Percentiles rank a stretch among this genome's conserved stretches.
phyloP scores from a whole-genome alignment of 2,113 vertebrate genomes.

The Malurus melanocephalus region DNA sequence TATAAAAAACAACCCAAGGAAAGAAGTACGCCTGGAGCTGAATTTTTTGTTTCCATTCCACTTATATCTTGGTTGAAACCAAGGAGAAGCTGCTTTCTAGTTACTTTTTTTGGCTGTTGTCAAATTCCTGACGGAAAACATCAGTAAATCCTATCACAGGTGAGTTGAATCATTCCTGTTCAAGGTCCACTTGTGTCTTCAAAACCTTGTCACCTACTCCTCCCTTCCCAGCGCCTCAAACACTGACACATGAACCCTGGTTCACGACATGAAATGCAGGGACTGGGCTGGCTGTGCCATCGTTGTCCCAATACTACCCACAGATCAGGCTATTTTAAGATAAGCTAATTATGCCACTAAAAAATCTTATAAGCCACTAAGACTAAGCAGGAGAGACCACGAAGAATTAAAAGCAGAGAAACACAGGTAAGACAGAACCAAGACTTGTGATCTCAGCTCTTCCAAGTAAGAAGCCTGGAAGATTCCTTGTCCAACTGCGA shows the following conservation, averaged over 20 bases:
- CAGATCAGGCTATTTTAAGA: slow-evolving; percentile 43
- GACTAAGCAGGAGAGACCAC: slow-evolving; percentile 11
- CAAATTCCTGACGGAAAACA: not conserved
- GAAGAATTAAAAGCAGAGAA: slow-evolving; percentile 35
- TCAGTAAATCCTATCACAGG: not conserved
- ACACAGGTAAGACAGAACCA: not conserved
- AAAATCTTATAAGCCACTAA: slow-evolving; percentile 25
- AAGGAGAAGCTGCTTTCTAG: not conserved
- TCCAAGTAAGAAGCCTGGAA: not conserved
- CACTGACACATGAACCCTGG: not conserved
- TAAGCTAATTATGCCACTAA: slow-evolving; percentile 37
- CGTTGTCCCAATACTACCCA: not conserved
- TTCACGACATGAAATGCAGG: not conserved
- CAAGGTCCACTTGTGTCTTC: not conserved
- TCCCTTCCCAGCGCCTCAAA: not conserved
- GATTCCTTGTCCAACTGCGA: not conserved
- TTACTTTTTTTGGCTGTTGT: not conserved
- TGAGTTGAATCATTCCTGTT: not conserved
- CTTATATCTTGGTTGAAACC: not conserved
- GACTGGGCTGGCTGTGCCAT: not conserved
- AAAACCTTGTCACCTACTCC: not conserved
- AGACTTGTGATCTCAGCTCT: not conserved
- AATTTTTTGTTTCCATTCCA: not conserved
- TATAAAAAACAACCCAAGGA: not conserved
- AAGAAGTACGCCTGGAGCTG: not conserved